Evolutionary conservation across 30 jellyfish, hydroid and myxozoan genomes (phyloP).

Genomic region (Hydractinia symbiolongicarpus): DNA sequence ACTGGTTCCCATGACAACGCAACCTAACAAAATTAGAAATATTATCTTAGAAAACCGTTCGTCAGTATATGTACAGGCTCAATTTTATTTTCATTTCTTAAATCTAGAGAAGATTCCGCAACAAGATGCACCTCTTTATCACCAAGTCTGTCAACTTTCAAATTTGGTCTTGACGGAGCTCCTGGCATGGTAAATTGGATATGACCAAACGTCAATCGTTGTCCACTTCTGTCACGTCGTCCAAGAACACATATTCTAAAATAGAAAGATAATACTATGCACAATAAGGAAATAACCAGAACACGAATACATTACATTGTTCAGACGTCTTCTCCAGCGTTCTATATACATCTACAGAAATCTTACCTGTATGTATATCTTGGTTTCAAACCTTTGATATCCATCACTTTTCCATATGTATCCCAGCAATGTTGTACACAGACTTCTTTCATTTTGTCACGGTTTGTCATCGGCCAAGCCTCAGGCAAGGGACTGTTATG

Average conservation of each 20-base stretch:
- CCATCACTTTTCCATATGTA: conserved; percentile 36
- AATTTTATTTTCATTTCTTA: no score
- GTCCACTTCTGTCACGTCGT: conserved; percentile 34
- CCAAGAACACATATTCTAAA: conserved; percentile 38
- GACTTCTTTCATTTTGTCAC: conserved; percentile 35
- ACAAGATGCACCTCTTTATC: conserved; percentile 27
- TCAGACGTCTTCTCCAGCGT: neutral
- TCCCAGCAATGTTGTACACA: conserved; percentile 66
- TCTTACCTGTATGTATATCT: conserved; percentile 59
- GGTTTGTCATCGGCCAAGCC: conserved; percentile 52
- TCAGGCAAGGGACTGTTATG: conserved; percentile 56
- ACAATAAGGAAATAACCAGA: no score
- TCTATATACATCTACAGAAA: neutral
- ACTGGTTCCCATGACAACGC: conserved; percentile 35
- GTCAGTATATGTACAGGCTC: no score
- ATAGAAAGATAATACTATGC: neutral
- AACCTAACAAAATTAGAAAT: conserved; percentile 11
- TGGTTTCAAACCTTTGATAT: conserved; percentile 44
- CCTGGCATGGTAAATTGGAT: conserved; percentile 53
- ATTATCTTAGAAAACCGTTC: neutral
- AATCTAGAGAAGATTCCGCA: neutral
- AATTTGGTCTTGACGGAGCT: conserved; percentile 44
- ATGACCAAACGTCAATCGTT: conserved; percentile 39
- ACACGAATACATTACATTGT: no score
- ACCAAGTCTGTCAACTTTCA: conserved; percentile 23